A percentile compares a stretch with the other conserved stretches of the same genome.
phyloP scores from a whole-genome alignment of 2,888 invertebrate genomes.

The Hipparchia semele region DNA sequence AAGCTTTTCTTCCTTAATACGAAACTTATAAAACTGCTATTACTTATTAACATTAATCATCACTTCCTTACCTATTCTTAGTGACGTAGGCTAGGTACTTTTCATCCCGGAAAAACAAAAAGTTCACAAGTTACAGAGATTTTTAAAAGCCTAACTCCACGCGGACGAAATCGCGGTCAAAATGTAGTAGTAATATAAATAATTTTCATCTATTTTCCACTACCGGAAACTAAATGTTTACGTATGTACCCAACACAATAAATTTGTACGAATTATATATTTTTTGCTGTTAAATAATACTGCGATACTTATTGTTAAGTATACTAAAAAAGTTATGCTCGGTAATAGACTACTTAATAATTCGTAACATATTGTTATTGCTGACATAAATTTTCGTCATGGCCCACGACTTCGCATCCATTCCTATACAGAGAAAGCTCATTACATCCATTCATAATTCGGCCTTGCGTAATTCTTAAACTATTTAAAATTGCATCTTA shows the following conservation, averaged over 20 bases:
- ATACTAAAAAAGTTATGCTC: background rate
- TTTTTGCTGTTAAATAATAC: background rate
- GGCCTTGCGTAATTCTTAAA: constrained; percentile 55
- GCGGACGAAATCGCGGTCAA: too few relatives aligned
- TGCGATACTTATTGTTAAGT: background rate
- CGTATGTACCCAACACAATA: background rate
- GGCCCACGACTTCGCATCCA: constrained; percentile 61
- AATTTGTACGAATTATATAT: background rate
- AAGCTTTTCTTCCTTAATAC: too few relatives aligned
- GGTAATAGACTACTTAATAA: background rate
- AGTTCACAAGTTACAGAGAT: too few relatives aligned
- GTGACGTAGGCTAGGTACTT: too few relatives aligned
- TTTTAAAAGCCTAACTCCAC: too few relatives aligned
- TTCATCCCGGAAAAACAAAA: too few relatives aligned
- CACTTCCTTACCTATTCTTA: too few relatives aligned
- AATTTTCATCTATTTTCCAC: too few relatives aligned
- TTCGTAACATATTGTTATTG: constrained; percentile 46
- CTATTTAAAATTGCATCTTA: constrained; percentile 33
- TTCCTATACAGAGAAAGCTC: constrained; percentile 69
- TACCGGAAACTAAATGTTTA: too few relatives aligned
- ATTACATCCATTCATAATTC: constrained; percentile 54
- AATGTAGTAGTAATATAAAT: background rate
- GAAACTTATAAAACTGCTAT: too few relatives aligned
- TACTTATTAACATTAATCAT: too few relatives aligned
- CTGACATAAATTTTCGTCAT: constrained; percentile 66